Conservation (phyloP, 2,797 vertebrate species). For the Champsocephalus gunnari region DNA sequence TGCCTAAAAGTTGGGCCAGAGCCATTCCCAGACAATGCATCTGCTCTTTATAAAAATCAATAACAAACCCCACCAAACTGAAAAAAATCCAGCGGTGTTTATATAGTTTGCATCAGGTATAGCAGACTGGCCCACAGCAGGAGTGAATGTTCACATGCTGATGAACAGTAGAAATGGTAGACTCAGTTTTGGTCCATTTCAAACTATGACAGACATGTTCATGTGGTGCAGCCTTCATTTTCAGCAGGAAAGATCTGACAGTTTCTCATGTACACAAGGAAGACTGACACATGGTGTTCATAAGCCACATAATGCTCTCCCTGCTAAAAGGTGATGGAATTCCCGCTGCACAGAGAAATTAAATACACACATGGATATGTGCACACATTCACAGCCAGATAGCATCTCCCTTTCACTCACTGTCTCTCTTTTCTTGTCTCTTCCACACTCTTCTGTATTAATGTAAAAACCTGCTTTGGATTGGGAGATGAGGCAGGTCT, state of each 20-base stretch:
- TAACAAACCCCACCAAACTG: conserved; percentile 59
- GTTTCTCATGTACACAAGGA: conserved; percentile 52
- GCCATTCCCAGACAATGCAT: conserved; percentile 53
- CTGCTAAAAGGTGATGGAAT: conserved; percentile 72
- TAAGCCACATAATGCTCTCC: conserved; percentile 66
- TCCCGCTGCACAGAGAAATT: conserved; percentile 61
- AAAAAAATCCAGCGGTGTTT: conserved; percentile 47
- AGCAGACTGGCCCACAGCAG: conserved; percentile 48
- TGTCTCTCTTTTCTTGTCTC: conserved; percentile 32
- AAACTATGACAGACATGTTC: conserved; percentile 51
- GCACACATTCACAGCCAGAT: conserved; percentile 49
- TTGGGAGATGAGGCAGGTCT: conserved; percentile 52
- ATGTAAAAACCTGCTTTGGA: conserved; percentile 68
- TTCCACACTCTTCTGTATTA: conserved; percentile 52
- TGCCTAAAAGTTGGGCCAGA: conserved; percentile 41
- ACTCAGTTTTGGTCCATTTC: conserved; percentile 57
- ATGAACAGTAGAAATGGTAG: conserved; percentile 45
- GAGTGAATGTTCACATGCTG: conserved; percentile 55
- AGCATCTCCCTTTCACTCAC: conserved; percentile 26
- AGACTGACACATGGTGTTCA: conserved; percentile 78
- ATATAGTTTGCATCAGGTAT: conserved; percentile 53
- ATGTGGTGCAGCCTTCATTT: conserved; percentile 66
- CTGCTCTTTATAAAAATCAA: conserved; percentile 70
- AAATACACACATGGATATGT: conserved; percentile 60
- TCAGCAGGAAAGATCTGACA: conserved; percentile 71